Percentiles rank a stretch among this genome's conserved stretches.
Conservation (phyloP, 2,797 vertebrate species). For the Glossophaga mutica region DNA sequence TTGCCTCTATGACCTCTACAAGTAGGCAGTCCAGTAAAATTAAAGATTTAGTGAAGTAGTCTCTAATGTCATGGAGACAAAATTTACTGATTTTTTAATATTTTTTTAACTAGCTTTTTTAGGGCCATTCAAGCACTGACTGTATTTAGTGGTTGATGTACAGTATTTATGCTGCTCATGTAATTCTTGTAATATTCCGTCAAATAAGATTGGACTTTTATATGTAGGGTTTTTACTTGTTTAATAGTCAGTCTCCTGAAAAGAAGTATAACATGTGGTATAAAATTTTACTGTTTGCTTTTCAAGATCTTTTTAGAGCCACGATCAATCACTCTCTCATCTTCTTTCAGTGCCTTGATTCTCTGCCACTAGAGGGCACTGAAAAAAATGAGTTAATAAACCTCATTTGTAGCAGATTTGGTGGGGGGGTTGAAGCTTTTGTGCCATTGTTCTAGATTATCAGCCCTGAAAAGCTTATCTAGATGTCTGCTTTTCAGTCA, state of each 20-base stretch:
- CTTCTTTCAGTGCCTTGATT: not conserved
- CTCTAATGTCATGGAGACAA: not conserved
- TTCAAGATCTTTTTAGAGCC: slow-evolving; percentile 23
- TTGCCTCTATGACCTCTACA: not conserved
- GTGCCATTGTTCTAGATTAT: not conserved
- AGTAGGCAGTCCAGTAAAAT: not conserved
- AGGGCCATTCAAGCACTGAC: not conserved
- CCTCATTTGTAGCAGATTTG: not conserved
- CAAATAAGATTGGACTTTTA: not conserved
- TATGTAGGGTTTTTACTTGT: not conserved
- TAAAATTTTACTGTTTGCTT: slow-evolving; percentile 38
- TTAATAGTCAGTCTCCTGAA: slow-evolving; percentile 23
- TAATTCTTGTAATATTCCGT: not conserved
- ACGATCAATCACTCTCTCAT: not conserved
- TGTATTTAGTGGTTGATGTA: not conserved
- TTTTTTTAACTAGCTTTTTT: not conserved
- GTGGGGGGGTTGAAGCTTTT: not conserved
- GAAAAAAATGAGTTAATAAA: slow-evolving; percentile 65
- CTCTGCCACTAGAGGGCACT: slow-evolving; percentile 69
- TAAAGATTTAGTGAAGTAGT: not conserved
- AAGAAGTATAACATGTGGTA: not conserved
- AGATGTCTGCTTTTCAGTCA: not conserved
- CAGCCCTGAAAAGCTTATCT: not conserved
- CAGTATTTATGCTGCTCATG: not conserved
- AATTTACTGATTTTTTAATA: not conserved